phyloP scores from a whole-genome alignment of 2,113 vertebrate species.

The Phalacrocorax carbo region DNA sequence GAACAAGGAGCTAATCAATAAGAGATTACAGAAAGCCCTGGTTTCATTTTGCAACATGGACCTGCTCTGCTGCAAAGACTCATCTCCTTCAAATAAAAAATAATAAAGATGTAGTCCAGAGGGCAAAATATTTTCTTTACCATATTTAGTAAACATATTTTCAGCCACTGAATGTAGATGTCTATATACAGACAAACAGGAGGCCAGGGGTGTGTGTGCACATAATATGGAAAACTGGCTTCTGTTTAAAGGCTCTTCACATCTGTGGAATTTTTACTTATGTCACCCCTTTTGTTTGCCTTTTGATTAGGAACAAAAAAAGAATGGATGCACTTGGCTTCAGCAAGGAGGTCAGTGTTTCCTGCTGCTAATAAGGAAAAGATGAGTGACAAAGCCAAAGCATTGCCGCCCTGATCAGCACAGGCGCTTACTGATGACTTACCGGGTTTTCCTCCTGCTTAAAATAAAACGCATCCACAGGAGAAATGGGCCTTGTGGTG shows the following conservation, averaged over 20 bases:
- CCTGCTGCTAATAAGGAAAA: background rate
- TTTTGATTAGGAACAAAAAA: background rate
- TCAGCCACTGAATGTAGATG: background rate
- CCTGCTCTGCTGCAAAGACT: background rate
- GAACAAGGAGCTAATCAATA: background rate
- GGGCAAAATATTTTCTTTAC: background rate
- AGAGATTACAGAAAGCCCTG: background rate
- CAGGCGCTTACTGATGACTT: background rate
- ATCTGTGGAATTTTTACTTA: background rate
- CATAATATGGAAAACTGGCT: background rate
- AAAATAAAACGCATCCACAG: background rate
- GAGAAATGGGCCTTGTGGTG: background rate
- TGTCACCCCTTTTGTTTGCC: background rate
- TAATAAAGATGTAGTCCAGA: background rate
- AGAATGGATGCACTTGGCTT: background rate
- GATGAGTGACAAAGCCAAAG: background rate
- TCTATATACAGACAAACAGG: background rate
- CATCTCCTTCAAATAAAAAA: accelerated
- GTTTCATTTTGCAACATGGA: background rate
- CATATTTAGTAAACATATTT: background rate
- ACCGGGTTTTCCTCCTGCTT: background rate
- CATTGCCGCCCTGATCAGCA: accelerated
- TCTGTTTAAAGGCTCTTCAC: background rate
- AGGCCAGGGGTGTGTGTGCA: background rate
- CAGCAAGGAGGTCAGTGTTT: background rate